Evolutionary conservation across 2,888 invertebrate genomes (phyloP).

Genomic region (Brachyopa scutellaris): DNA sequence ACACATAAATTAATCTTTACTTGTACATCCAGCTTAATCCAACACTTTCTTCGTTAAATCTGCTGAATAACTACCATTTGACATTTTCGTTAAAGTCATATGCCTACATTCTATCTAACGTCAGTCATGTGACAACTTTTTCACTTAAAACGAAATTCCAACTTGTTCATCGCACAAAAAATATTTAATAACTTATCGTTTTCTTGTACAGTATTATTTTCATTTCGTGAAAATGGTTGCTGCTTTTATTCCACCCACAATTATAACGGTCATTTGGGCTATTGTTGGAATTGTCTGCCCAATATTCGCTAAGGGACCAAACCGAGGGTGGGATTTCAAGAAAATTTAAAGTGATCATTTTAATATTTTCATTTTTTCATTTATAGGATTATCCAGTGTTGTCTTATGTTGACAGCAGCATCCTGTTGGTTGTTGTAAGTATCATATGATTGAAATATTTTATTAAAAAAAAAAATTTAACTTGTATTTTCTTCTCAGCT

Average conservation of each 20-base stretch:
- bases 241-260: conserved; percentile 77
- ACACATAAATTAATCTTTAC: no score
- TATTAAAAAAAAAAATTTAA: no score
- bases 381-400: conserved; percentile 79
- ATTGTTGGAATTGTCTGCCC: conserved; percentile 79
- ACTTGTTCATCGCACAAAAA: conserved; percentile 37
- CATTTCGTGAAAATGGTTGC: conserved; percentile 76
- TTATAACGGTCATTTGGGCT: conserved; percentile 79
- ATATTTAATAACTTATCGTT: conserved; percentile 7
- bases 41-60: conserved; percentile 14
- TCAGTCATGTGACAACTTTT: conserved; percentile 71
- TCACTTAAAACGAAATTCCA: conserved; percentile 31
- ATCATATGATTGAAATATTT: conserved; percentile 2
- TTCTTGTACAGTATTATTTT: conserved; percentile 48
- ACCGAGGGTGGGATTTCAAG: conserved; percentile 77
- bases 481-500: conserved; percentile 74
- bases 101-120: conserved; percentile 25
- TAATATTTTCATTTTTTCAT: not conserved
- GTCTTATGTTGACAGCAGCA: conserved; percentile 80
- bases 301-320: conserved; percentile 80
- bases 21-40: conserved; percentile 4
- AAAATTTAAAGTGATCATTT: not conserved
- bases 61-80: conserved; percentile 26
- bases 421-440: conserved; percentile 81
- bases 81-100: conserved; percentile 55